Percentiles rank a stretch among this genome's conserved stretches.
Evolutionary conservation across 2,113 vertebrate species (phyloP).

Genomic region (Guaruba guarouba): DNA sequence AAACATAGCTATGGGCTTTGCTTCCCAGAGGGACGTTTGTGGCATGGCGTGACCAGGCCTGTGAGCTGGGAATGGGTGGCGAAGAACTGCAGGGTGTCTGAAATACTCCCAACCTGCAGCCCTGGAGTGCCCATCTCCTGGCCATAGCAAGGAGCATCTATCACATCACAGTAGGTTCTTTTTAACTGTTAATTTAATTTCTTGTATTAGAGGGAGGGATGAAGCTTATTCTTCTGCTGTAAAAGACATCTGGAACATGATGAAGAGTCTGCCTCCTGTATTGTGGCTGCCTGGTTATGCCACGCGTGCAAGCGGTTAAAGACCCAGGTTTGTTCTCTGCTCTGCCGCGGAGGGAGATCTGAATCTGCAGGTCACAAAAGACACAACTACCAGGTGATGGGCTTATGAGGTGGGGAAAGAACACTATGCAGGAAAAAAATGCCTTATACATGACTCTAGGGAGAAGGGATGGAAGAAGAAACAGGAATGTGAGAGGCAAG

Average conservation of each 20-base stretch:
- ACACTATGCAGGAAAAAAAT: not conserved
- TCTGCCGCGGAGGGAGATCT: not conserved
- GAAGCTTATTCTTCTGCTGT: not conserved
- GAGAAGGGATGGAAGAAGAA: not conserved
- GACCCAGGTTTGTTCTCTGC: not conserved
- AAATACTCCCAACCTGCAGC: not conserved
- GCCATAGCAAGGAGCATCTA: not conserved
- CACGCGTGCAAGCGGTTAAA: not conserved
- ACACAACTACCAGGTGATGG: not conserved
- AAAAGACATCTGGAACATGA: not conserved
- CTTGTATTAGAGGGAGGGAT: not conserved
- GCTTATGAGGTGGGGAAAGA: not conserved
- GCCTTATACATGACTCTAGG: not conserved
- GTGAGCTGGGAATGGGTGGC: not conserved
- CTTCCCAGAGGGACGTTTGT: not conserved
- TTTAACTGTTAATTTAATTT: not conserved
- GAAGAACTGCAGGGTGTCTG: accelerated
- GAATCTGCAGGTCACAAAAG: not conserved
- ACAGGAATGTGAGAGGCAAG: not conserved
- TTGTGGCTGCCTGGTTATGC: not conserved
- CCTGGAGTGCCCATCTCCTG: not conserved
- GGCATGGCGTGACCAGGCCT: not conserved
- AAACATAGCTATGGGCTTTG: not conserved
- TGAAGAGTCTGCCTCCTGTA: not conserved
- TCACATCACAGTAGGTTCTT: not conserved